These are phyloP conservation scores for Tupaia tana DNA, from an alignment of 2,113 vertebrate genomes.

Conservation along the genomic window DNA sequence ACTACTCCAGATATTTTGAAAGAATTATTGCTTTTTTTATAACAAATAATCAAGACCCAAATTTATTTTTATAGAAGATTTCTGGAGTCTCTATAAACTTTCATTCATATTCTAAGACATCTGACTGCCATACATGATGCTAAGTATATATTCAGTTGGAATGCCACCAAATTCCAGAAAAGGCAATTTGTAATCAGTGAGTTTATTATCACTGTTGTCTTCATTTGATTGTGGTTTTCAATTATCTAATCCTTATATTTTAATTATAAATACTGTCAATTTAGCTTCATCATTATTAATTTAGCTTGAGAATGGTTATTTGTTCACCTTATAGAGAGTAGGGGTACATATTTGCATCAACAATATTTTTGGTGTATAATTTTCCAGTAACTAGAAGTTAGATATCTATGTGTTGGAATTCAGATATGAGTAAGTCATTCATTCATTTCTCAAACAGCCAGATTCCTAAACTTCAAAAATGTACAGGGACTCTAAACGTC, in stretches of 20 bases:
- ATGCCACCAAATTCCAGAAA: slow-evolving; percentile 60
- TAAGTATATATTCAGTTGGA: slow-evolving; percentile 59
- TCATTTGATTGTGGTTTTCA: slow-evolving; percentile 72
- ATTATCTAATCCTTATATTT: slow-evolving; percentile 72
- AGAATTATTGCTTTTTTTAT: not conserved
- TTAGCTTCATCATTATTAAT: slow-evolving; percentile 74
- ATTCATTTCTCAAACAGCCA: slow-evolving; percentile 42
- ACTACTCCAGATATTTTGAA: slow-evolving; percentile 41
- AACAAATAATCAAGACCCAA: slow-evolving; percentile 1
- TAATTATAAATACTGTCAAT: slow-evolving; percentile 74
- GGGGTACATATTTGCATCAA: slow-evolving; percentile 65
- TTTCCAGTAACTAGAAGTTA: slow-evolving; percentile 67
- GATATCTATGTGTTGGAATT: slow-evolving; percentile 1
- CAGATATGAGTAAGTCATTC: slow-evolving; percentile 39
- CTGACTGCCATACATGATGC: slow-evolving; percentile 19
- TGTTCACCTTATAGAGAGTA: slow-evolving; percentile 62
- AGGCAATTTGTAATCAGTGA: slow-evolving; percentile 75
- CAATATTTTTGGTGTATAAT: slow-evolving; percentile 66
- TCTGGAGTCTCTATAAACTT: slow-evolving; percentile 37
- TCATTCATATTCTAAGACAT: slow-evolving; percentile 42
- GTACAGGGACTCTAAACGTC: not conserved
- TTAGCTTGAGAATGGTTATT: slow-evolving; percentile 64
- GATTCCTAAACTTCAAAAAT: slow-evolving; percentile 47
- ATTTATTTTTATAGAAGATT: slow-evolving; percentile 21
- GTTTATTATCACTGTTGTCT: slow-evolving; percentile 69